phyloP scores from a whole-genome alignment of 2,797 vertebrate genomes.

The Molossus molossus region DNA sequence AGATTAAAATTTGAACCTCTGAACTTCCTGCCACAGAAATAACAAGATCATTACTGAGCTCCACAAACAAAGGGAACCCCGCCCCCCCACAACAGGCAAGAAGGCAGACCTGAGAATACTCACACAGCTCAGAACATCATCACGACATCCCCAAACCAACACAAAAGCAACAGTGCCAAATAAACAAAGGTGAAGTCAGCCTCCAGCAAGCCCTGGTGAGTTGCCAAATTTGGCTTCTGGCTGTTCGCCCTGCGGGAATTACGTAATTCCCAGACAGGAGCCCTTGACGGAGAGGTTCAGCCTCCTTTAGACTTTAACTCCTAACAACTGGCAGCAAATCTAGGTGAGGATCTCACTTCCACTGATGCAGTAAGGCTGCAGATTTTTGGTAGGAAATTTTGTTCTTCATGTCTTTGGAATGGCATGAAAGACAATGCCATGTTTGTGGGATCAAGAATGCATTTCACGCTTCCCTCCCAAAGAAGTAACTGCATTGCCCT shows the following conservation, averaged over 20 bases:
- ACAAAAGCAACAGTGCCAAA: slow-evolving; percentile 75
- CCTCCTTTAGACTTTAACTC: slow-evolving; percentile 59
- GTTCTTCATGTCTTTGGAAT: background rate
- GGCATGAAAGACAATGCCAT: slow-evolving; percentile 33
- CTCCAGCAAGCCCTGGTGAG: slow-evolving; percentile 62
- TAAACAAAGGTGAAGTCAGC: slow-evolving; percentile 70
- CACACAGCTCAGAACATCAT: slow-evolving; percentile 8
- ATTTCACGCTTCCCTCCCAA: background rate
- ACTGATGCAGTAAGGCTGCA: slow-evolving; percentile 38
- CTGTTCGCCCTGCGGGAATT: slow-evolving; percentile 71
- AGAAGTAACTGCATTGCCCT: background rate
- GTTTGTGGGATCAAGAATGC: slow-evolving; percentile 35
- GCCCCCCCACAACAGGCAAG: background rate
- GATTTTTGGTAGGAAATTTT: slow-evolving; percentile 64
- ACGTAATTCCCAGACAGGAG: slow-evolving; percentile 75
- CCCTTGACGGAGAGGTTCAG: slow-evolving; percentile 53
- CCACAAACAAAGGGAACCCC: slow-evolving; percentile 57
- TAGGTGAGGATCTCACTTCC: slow-evolving; percentile 74
- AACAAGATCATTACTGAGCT: slow-evolving; percentile 65
- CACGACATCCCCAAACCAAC: slow-evolving; percentile 71
- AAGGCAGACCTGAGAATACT: slow-evolving; percentile 68
- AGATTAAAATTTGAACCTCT: slow-evolving; percentile 72
- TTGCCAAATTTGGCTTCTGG: slow-evolving; percentile 77
- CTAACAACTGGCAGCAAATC: slow-evolving; percentile 67
- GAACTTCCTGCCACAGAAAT: slow-evolving; percentile 47